Conservation (phyloP, 1,140 invertebrate genomes). For the Sarcophaga bullata region DNA sequence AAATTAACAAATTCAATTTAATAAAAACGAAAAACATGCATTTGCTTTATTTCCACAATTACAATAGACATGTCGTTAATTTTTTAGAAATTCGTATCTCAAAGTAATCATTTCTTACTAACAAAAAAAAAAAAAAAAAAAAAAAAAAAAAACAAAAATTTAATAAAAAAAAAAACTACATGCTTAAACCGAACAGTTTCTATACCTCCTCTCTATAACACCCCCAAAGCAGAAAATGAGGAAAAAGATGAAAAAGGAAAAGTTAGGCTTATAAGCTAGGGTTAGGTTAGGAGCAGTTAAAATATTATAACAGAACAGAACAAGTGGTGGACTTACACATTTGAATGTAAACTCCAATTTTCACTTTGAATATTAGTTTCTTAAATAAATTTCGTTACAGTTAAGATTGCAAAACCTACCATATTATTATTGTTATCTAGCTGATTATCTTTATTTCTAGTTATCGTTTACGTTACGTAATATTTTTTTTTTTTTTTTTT, state of each 20-base stretch:
- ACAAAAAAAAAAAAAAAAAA: neutral
- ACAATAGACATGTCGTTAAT: conserved; percentile 51
- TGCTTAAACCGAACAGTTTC: conserved; percentile 34
- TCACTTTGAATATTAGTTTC: conserved; percentile 50
- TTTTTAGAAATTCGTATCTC: conserved; percentile 58
- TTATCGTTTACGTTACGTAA: conserved; percentile 14
- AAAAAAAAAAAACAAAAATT: neutral
- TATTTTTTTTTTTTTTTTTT: neutral
- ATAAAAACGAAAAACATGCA: conserved; percentile 12
- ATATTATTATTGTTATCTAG: neutral
- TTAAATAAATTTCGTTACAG: conserved; percentile 45
- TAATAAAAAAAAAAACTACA: neutral
- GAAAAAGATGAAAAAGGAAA: neutral
- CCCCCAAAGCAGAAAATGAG: neutral
- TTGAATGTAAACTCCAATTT: conserved; percentile 49
- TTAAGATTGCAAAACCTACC: conserved; percentile 47
- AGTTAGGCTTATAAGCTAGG: neutral
- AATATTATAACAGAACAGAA: neutral
- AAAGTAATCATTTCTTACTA: conserved; percentile 31
- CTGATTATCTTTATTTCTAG: neutral
- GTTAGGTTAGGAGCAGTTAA: neutral
- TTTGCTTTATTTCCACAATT: conserved; percentile 28
- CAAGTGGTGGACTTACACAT: conserved; percentile 47
- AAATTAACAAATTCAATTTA: neutral
- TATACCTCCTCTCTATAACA: neutral